Evolutionary conservation across 2,888 invertebrate species (phyloP), one percentile per base, ranked within the genome.

Genomic region (Heliconius charithonia): DNA sequence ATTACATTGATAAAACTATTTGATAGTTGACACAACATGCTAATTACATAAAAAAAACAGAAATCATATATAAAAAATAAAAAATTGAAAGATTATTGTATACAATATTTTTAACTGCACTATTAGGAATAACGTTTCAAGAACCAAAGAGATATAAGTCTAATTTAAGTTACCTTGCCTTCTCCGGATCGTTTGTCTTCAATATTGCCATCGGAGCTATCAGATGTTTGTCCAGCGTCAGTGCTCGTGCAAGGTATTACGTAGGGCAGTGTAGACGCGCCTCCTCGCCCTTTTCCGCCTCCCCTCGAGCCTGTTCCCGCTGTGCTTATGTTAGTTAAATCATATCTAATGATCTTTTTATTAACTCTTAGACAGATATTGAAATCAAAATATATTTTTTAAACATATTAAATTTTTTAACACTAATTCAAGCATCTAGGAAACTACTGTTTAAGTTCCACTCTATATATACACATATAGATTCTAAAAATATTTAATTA

Each of bases 161-260:
- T 19, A 51, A 51, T 51, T 19, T 51, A 19, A 59, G 37, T 74
- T 77, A 93, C 95, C 95, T 92, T 96, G 83, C 89, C 90, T 76
- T 93, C 94, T 37, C 86, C 87, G 56, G 85, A 70, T 77, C 92
- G 86, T 82, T 93, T 94, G 82, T 94, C 94, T 59, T 94, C 94
- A 25, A 86, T 86, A 80, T 87, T 90, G 70, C 94, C 94, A 78
- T 95, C 94, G 3, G 94, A 94, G 84, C 93, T 93, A 83, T 94
- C 94, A 3, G 93, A 93, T 6, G 93, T 92, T 82, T 94, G 94
- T 0, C 94, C 94, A 0, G 91, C 85, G 85, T 94, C 94, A 19
- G 88, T 87, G 81, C 89, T 91, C 19, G 93, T 93, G 83, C 94
- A 94, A 2, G 95, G 95, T 59, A 95, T 93, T 41, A 95, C 93